Conservation (phyloP, 2,113 vertebrate genomes). For the Thunnus maccoyii region DNA sequence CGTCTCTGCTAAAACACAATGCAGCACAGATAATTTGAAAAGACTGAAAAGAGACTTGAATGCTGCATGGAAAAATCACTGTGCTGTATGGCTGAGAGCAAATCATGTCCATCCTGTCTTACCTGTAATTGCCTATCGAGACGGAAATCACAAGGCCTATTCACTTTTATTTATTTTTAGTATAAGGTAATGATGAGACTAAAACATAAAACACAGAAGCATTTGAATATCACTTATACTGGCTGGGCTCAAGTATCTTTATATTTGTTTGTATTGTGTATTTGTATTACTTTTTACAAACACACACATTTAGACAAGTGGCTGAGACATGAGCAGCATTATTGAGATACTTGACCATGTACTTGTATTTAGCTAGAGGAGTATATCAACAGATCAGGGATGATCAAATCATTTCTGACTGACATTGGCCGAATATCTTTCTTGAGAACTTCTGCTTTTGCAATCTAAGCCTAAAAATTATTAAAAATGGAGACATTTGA, state of each 20-base stretch:
- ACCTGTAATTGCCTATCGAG: slow-evolving; percentile 31
- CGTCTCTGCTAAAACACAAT: slow-evolving; percentile 36
- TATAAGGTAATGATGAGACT: slow-evolving; percentile 18
- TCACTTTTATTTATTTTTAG: slow-evolving; percentile 38
- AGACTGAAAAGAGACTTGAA: slow-evolving; percentile 49
- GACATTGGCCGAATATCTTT: background rate
- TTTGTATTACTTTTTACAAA: no score
- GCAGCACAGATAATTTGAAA: slow-evolving; percentile 34
- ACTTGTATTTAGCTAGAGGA: background rate
- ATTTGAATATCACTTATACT: background rate
- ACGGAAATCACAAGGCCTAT: slow-evolving; percentile 28
- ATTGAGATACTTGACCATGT: background rate
- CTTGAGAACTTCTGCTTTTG: background rate
- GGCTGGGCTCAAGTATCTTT: background rate
- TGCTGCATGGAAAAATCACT: slow-evolving; percentile 45
- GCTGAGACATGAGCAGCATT: background rate
- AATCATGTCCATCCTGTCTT: slow-evolving; percentile 37
- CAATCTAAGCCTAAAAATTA: background rate
- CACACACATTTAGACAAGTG: background rate
- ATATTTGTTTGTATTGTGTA: background rate
- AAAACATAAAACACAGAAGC: background rate
- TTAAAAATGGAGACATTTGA: background rate
- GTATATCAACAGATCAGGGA: background rate
- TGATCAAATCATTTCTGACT: background rate
- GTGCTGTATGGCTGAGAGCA: slow-evolving; percentile 36